Evolutionary conservation across 2,888 invertebrate genomes (phyloP), one percentile per base, ranked within the genome.

Genomic region (Drosophila suboccidentalis): DNA sequence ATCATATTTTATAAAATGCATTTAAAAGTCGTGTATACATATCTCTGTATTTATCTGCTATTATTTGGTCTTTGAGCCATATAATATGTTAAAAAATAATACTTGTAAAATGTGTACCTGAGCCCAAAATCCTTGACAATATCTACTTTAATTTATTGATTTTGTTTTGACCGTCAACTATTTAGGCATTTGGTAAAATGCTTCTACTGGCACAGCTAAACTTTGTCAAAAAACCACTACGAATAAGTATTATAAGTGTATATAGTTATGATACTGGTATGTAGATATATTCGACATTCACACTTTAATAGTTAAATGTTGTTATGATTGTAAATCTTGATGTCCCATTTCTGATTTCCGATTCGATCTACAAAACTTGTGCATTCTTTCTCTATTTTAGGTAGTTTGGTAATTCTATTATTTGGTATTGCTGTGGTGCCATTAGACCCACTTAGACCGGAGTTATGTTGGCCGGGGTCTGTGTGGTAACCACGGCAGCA

Each of bases 401-500:
- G 44, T 77, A 63, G 39, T 60, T 74, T 54, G 54, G 49, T 75
- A 65, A 46, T 15, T 36, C 11, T 39, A 11, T 9, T 15, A 15
- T 15, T 46, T 26, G 32, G 13, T 44, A 22, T 60, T 43, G 49
- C 26, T 13, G 19, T 36, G 26, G 10, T 36, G 41, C 39, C 39
- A 2, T 13, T 15, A 1, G 15, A 5, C 38, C 32, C 51, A 49
- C 34, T 57, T 88, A 91, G 71, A 91, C 90, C 19, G 90, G 90
- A 3, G 90, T 91, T 73, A 91, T 88, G 55, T 80, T 82, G 59
- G 90, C 83, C n/a, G 76, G 75, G 44, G 5, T 67, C 61, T 74
- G 78, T 36, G 61, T 53, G 70, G 15, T 51, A 39, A 36, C 38
- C 19, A 68, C 44, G 51, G 61, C 47, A 75, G 75, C 82, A 57